phyloP scores from a whole-genome alignment of 2,888 invertebrate species.

The Mimas tiliae region DNA sequence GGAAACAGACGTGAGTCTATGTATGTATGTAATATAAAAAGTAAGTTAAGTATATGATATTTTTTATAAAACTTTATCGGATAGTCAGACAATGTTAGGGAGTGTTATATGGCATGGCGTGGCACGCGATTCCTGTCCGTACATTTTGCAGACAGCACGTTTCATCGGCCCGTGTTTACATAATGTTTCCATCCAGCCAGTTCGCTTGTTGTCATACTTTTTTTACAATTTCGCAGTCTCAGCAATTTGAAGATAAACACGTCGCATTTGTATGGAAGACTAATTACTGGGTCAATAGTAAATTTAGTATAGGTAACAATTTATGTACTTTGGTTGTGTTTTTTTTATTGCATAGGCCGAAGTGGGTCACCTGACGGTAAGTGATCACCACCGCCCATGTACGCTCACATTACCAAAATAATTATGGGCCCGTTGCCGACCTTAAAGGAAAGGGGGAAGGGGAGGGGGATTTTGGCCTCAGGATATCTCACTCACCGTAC shows the following conservation, averaged over 20 bases:
- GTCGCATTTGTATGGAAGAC: not conserved
- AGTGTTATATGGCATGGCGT: slow-evolving; percentile 32
- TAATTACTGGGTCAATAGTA: too few relatives aligned
- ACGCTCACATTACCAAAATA: too few relatives aligned
- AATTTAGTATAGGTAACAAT: too few relatives aligned
- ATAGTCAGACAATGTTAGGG: slow-evolving; percentile 28
- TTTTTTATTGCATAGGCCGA: too few relatives aligned
- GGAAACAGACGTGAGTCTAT: too few relatives aligned
- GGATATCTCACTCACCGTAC: too few relatives aligned
- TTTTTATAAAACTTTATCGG: slow-evolving; percentile 6
- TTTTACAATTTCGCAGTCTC: not conserved
- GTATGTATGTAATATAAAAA: not conserved
- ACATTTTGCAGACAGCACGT: slow-evolving; percentile 38
- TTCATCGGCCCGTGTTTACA: slow-evolving; percentile 38
- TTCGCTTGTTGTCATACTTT: slow-evolving; percentile 22
- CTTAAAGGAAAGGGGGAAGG: too few relatives aligned
- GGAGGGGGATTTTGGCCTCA: too few relatives aligned
- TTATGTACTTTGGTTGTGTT: too few relatives aligned
- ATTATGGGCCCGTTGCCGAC: too few relatives aligned
- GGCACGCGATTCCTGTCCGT: slow-evolving; percentile 39
- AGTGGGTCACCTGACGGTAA: too few relatives aligned
- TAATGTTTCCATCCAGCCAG: slow-evolving; percentile 37
- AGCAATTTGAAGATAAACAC: not conserved
- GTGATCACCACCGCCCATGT: too few relatives aligned
- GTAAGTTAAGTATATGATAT: not conserved